These are phyloP conservation scores for Palythoa grandis DNA, from an alignment of 92 coral and sea anemone species.

Conservation along the genomic window DNA sequence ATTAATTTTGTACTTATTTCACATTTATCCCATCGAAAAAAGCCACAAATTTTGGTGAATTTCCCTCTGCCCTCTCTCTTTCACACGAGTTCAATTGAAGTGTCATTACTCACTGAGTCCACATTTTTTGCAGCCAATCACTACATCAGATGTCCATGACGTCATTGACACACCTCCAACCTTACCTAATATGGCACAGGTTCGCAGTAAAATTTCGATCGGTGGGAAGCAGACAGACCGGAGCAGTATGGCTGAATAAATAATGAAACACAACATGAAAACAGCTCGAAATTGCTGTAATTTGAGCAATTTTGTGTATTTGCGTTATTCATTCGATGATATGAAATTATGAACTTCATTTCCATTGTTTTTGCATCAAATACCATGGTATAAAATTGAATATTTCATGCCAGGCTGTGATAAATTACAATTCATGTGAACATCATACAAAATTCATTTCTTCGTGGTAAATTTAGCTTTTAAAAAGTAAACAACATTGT, in stretches of 20 bases:
- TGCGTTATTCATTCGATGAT: neutral
- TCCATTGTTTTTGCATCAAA: neutral
- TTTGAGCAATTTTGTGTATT: neutral
- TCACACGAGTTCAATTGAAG: slow-evolving; percentile 32
- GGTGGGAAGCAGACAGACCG: neutral
- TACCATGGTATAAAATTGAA: neutral
- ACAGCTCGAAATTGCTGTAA: neutral
- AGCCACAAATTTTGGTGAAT: slow-evolving; percentile 20
- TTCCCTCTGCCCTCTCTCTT: neutral
- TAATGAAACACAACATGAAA: neutral
- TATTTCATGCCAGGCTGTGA: neutral
- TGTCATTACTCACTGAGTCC: slow-evolving; percentile 39
- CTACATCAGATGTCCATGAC: slow-evolving; percentile 19
- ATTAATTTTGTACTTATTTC: slow-evolving; percentile 33
- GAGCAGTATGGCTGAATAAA: slow-evolving; percentile 4
- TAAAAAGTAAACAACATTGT: neutral
- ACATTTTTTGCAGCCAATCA: slow-evolving; percentile 52
- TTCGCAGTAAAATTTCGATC: slow-evolving; percentile 37
- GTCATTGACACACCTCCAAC: slow-evolving; percentile 72
- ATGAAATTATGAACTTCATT: neutral
- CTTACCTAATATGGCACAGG: slow-evolving; percentile 54
- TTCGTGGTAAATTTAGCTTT: neutral
- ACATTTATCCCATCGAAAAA: slow-evolving; percentile 36
- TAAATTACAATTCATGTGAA: neutral
- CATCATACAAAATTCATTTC: neutral